Percentiles rank a stretch among this genome's conserved stretches.
phyloP scores from a whole-genome alignment of 2,888 invertebrate species.

The Andricus quercusramuli region DNA sequence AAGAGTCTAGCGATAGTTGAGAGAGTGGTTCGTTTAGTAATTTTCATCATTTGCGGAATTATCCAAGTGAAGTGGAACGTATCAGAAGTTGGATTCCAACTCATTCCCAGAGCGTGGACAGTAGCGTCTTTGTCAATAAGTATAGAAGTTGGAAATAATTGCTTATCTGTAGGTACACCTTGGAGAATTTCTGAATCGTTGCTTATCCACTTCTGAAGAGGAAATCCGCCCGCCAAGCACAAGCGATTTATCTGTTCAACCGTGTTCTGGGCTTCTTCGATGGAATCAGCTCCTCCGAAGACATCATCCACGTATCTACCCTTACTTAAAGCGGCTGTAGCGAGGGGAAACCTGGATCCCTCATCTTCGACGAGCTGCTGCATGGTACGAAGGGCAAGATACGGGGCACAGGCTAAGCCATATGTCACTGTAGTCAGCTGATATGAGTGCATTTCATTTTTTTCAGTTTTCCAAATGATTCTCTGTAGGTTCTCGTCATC shows the following conservation, averaged over 20 bases:
- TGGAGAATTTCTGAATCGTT: too few species aligned
- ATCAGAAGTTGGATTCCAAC: conserved; percentile 26
- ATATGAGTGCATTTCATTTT: too few species aligned
- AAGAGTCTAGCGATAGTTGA: conserved; percentile 38
- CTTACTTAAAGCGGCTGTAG: too few species aligned
- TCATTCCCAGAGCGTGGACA: conserved; percentile 18
- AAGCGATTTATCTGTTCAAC: neutral
- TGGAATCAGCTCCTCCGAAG: neutral
- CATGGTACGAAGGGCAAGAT: conserved; percentile 36
- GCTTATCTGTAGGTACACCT: too few species aligned
- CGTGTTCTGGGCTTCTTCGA: neutral
- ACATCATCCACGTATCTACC: conserved; percentile 10
- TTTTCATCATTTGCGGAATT: too few species aligned
- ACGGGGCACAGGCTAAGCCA: neutral
- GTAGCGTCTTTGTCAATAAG: too few species aligned
- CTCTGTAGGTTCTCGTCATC: conserved; percentile 59
- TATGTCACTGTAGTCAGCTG: too few species aligned
- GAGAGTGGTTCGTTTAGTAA: conserved; percentile 25
- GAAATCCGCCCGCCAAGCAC: too few species aligned
- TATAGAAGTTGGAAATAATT: too few species aligned
- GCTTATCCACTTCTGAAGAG: neutral
- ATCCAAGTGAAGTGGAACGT: neutral
- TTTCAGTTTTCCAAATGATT: conserved; percentile 62
- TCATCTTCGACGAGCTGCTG: too few species aligned
- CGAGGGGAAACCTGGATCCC: too few species aligned